A percentile compares a stretch with the other conserved stretches of the same genome.
phyloP scores from a whole-genome alignment of 1,140 invertebrate species.

The Bombus fervidus region DNA sequence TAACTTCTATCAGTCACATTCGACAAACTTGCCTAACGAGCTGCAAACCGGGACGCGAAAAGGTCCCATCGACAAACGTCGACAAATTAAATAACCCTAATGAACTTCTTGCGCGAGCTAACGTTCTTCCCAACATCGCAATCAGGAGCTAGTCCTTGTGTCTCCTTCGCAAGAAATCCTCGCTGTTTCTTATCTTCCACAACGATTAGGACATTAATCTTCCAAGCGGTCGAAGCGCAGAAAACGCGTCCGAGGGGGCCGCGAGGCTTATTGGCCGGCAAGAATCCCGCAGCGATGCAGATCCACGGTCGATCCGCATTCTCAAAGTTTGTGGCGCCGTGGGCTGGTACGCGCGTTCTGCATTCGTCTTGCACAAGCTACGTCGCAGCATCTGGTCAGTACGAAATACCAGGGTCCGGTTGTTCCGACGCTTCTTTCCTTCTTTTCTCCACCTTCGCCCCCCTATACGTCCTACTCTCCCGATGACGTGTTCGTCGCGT shows the following conservation, averaged over 20 bases:
- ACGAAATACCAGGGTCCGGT: conserved; percentile 45
- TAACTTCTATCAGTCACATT: not conserved
- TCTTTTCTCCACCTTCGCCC: not conserved
- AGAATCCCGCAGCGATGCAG: conserved; percentile 49
- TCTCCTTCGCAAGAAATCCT: not conserved
- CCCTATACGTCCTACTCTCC: not conserved
- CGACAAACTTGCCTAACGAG: not conserved
- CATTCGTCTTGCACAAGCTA: conserved; percentile 23
- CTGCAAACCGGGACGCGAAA: not conserved
- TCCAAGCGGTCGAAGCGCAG: conserved; percentile 19
- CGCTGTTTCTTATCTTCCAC: conserved; percentile 9
- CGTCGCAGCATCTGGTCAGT: conserved; percentile 48
- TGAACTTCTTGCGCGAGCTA: conserved; percentile 28
- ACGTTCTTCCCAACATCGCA: not conserved
- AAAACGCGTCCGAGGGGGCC: conserved; percentile 15
- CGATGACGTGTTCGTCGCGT: not conserved
- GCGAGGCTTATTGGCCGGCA: not conserved
- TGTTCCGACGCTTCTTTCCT: conserved; percentile 33
- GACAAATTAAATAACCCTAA: conserved; percentile 52
- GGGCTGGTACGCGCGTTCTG: conserved; percentile 46
- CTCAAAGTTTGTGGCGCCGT: conserved; percentile 54
- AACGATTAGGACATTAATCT: conserved; percentile 57
- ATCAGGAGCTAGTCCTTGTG: not conserved
- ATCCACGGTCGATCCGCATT: conserved; percentile 61
- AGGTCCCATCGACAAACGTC: not conserved